phyloP scores from a whole-genome alignment of 53 echinoderm and acorn worm genomes.

The Stichopus horrens region DNA sequence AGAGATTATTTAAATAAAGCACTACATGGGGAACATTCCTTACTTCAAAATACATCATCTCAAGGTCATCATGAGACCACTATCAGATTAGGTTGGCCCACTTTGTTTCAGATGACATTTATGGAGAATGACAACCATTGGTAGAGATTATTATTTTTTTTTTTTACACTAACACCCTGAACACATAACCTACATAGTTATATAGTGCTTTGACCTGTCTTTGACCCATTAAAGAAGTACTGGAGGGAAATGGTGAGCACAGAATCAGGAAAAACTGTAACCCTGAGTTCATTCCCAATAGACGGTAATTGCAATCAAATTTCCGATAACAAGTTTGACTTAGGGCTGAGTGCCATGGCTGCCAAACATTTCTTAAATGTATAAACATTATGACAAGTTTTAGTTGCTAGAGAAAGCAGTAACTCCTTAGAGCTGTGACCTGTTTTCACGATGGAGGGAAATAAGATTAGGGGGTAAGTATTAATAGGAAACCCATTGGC shows the following conservation, averaged over 20 bases:
- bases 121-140: background rate
- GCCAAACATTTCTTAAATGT: slow-evolving; percentile 32
- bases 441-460: slow-evolving; percentile 1
- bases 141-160: background rate
- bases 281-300: slow-evolving; percentile 20
- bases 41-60: background rate
- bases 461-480: slow-evolving; percentile 1
- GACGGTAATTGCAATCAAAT: slow-evolving; percentile 36
- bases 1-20: background rate
- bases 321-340: slow-evolving; percentile 35
- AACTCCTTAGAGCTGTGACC: background rate
- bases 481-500: slow-evolving; percentile 31
- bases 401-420: background rate
- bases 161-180: background rate
- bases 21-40: background rate
- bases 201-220: slow-evolving; percentile 36
- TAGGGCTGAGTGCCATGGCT: background rate
- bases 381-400: slow-evolving; percentile 41
- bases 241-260: background rate
- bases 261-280: slow-evolving; percentile 9
- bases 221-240: slow-evolving; percentile 23
- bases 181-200: slow-evolving; percentile 18
- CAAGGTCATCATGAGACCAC: background rate
- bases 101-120: background rate
- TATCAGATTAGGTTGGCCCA: background rate